Conservation (phyloP, 2,888 invertebrate species). For the Mesorhabditis spiculigera region DNA sequence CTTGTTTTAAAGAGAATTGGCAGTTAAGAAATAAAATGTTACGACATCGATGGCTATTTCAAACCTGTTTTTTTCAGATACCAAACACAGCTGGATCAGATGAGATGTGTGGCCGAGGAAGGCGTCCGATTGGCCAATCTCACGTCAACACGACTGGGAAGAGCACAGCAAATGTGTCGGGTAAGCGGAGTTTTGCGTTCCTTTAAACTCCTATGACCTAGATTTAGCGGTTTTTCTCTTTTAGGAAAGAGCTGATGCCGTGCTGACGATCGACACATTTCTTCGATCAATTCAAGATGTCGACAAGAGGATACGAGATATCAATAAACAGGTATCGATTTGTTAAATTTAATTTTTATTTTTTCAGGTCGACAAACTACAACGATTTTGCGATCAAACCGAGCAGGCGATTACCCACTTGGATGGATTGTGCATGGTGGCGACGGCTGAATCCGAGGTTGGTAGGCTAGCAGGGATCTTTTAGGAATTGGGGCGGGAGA, state of each 20-base stretch:
- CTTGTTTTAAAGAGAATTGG: not conserved
- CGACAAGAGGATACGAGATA: conserved; percentile 32
- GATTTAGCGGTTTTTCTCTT: conserved; percentile 14
- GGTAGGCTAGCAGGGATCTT: too few relatives aligned
- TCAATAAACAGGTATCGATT: conserved; percentile 24
- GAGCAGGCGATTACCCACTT: conserved; percentile 34
- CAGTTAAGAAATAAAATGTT: too few relatives aligned
- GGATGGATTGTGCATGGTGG: conserved; percentile 21
- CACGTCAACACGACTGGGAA: conserved; percentile 38
- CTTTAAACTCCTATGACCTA: not conserved
- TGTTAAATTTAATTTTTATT: too few relatives aligned
- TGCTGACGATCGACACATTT: conserved; percentile 34
- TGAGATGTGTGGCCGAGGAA: conserved; percentile 27
- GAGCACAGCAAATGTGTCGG: conserved; percentile 23
- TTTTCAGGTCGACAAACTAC: conserved; percentile 26
- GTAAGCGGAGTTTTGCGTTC: conserved; percentile 10
- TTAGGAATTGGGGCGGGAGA: too few relatives aligned
- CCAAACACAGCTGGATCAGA: conserved; percentile 23
- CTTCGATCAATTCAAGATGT: conserved; percentile 25
- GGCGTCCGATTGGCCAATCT: conserved; percentile 35
- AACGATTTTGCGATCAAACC: conserved; percentile 39
- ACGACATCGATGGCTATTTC: too few relatives aligned
- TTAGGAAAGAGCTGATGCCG: conserved; percentile 35
- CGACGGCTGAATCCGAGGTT: conserved; percentile 6
- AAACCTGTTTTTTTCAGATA: conserved; percentile 30